phyloP scores from a whole-genome alignment of 1,140 invertebrate species.

The Zaprionus ghesquierei region DNA sequence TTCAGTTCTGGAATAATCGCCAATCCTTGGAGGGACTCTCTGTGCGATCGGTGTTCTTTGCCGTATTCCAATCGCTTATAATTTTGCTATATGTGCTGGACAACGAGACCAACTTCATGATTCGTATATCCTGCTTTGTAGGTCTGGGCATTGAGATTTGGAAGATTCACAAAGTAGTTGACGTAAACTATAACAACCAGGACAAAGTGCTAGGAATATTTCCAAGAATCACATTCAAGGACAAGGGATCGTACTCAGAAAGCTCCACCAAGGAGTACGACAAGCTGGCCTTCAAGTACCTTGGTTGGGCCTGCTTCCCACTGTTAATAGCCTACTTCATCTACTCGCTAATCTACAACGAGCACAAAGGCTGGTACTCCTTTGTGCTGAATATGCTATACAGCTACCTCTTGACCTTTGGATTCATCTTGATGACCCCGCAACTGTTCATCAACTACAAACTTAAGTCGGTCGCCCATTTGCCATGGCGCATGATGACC shows the following conservation, averaged over 20 bases:
- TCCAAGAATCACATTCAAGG: slow-evolving; percentile 91
- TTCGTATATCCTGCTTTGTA: slow-evolving; percentile 95
- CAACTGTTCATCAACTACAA: slow-evolving; percentile 99
- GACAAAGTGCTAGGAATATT: slow-evolving; percentile 89
- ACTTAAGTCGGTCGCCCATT: slow-evolving; percentile 98
- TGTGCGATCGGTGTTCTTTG: slow-evolving; percentile 99
- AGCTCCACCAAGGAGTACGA: slow-evolving; percentile 98
- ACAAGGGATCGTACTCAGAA: slow-evolving; percentile 98
- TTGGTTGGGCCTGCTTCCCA: slow-evolving; percentile 98
- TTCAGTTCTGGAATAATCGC: slow-evolving; percentile 99
- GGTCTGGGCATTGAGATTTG: slow-evolving; percentile 99
- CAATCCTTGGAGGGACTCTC: slow-evolving; percentile 98
- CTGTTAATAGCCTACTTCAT: slow-evolving; percentile 95
- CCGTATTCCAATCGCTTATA: slow-evolving; percentile 97
- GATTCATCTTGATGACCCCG: slow-evolving; percentile 99
- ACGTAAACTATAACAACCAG: slow-evolving; percentile 91
- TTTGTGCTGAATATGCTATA: slow-evolving; percentile 98
- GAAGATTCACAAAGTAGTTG: slow-evolving; percentile 99
- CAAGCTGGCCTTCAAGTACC: slow-evolving; percentile 96
- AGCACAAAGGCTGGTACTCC: slow-evolving; percentile 99
- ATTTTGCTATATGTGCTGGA: slow-evolving; percentile 98
- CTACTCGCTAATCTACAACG: slow-evolving; percentile 98
- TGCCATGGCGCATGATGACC: slow-evolving; percentile 99
- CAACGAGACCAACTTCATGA: slow-evolving; percentile 98
- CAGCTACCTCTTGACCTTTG: slow-evolving; percentile 98